A percentile compares a stretch with the other conserved stretches of the same genome.
phyloP scores from a whole-genome alignment of 2,797 vertebrate species.

The Pseudochirops corinnae region DNA sequence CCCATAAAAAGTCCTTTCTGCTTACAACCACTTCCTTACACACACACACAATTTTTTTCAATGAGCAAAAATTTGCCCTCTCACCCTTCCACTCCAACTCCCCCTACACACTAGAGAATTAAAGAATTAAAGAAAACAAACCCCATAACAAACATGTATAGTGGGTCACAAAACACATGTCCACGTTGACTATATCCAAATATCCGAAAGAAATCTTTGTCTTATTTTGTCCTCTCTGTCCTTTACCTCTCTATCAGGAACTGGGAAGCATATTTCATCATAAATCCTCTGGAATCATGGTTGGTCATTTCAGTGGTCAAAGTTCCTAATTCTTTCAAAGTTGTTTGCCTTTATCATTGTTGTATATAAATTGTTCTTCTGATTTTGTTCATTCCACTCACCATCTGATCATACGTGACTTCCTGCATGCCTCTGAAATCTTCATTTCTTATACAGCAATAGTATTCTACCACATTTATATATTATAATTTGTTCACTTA shows the following conservation, averaged over 20 bases:
- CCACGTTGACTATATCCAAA: background rate
- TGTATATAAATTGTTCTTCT: background rate
- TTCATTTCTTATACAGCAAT: background rate
- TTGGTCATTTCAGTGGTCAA: background rate
- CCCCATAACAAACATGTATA: background rate
- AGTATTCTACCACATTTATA: background rate
- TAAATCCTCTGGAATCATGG: background rate
- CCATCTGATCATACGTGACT: background rate
- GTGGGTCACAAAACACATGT: background rate
- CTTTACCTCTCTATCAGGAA: background rate
- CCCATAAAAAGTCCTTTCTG: background rate
- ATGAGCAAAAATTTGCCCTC: background rate
- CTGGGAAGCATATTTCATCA: background rate
- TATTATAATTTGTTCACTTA: background rate
- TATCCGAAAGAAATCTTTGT: background rate
- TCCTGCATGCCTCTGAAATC: background rate
- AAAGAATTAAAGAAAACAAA: background rate
- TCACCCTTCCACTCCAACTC: background rate
- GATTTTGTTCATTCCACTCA: background rate
- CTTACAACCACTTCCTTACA: background rate
- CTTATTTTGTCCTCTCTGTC: background rate
- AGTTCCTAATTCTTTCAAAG: background rate
- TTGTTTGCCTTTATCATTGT: background rate
- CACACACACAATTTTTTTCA: background rate
- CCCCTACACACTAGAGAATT: background rate